Evolutionary conservation across 2,797 vertebrate species (phyloP), one percentile per base, ranked within the genome.

Genomic region (Falco cherrug): DNA sequence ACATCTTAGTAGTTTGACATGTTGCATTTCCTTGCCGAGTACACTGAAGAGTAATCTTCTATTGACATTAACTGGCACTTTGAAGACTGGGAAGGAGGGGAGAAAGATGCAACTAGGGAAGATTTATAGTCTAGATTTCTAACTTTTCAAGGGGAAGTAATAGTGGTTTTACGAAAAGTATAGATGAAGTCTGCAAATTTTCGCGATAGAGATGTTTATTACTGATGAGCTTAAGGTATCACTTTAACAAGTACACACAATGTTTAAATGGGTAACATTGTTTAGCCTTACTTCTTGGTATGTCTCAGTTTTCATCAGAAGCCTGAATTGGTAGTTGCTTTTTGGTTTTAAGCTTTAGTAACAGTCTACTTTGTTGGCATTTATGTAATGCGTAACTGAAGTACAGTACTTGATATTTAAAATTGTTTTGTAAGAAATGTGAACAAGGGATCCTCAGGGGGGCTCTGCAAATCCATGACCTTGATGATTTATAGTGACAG

Each of bases 401-500:
- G 14, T 75, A 45, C 14, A 61, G 9, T 31, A 47, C 26, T 74
- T 90, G 19, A 31, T 87, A 56, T 28, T 68, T 68, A 20, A 67
- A 69, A 39, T 51, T 22, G 16, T 57, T 90, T 84, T 63, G 11
- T 37, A 83, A 69, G 29, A 88, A 50, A 67, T 25, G 14, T 48
- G 35, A 59, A 48, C 15, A 92, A 89, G 20, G 26, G 24, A 31
- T 91, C 43, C 59, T 92, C 3, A 11, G 15, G 22, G 29, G 25
- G 18, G 3, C n/a, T 84, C 18, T 84, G 35, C 20, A 59, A 71
- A 86, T 94, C 47, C 3, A 0, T 90, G 91, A 71, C 78, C 60
- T 93, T 70, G 65, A 50, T 78, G 59, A 70, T 85, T 88, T 92
- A 56, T 65, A 31, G 39, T 69, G 78, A 61, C 77, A 85, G 50